Evolutionary conservation across 2,113 vertebrate genomes (phyloP).

Genomic region (Connochaetes taurinus): DNA sequence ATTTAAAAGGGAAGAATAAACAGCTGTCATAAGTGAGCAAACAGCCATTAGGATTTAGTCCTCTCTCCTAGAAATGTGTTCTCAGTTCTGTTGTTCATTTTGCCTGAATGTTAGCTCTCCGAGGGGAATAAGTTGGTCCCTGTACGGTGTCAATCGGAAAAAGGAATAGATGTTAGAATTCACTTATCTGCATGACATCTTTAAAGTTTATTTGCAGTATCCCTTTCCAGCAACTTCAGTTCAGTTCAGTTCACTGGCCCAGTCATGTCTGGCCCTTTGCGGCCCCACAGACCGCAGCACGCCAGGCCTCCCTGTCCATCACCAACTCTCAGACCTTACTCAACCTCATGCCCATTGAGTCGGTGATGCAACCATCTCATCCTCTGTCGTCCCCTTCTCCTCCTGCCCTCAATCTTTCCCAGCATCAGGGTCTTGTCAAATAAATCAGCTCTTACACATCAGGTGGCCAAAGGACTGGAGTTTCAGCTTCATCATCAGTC

Average conservation of each 20-base stretch:
- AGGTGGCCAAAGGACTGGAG: neutral
- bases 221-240: neutral
- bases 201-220: neutral
- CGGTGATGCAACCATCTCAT: neutral
- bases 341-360: fast-evolving
- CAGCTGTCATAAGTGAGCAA: neutral
- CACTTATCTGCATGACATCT: fast-evolving
- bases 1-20: neutral
- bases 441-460: fast-evolving
- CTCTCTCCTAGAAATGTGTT: fast-evolving
- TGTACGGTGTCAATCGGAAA: fast-evolving
- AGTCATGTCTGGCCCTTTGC: fast-evolving
- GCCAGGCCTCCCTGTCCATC: neutral
- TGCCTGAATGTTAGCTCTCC: fast-evolving
- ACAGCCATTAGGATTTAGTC: fast-evolving
- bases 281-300: fast-evolving
- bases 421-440: neutral
- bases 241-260: neutral
- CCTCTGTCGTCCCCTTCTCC: neutral
- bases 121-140: fast-evolving
- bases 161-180: fast-evolving
- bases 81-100: neutral
- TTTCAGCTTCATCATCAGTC: neutral
- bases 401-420: neutral
- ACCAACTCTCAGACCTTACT: neutral